Percentiles rank a stretch among this genome's conserved stretches.
Conservation (phyloP, 2,113 vertebrate species). For the Urocolius indicus region DNA sequence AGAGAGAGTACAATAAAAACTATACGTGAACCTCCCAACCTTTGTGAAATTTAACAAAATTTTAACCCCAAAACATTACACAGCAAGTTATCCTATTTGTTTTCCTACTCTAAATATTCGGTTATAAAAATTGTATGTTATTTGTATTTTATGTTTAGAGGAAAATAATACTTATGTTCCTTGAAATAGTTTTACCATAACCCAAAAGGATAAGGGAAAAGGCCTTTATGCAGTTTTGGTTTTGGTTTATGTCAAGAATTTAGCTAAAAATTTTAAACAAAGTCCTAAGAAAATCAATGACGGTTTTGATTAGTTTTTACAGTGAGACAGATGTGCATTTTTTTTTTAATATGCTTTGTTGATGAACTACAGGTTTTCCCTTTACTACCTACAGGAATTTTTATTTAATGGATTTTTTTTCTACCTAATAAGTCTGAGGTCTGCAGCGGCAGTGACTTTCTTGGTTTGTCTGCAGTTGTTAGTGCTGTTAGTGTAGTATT, state of each 20-base stretch:
- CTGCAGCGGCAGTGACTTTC: neutral
- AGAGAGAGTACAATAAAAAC: neutral
- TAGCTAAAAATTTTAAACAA: neutral
- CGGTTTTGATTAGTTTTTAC: neutral
- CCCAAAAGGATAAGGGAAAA: neutral
- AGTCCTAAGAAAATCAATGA: neutral
- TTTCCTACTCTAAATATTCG: neutral
- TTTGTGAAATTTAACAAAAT: neutral
- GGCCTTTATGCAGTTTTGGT: rapidly evolving
- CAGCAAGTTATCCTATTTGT: neutral
- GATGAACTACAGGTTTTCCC: rapidly evolving
- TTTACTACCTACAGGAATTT: neutral
- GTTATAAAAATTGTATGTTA: neutral
- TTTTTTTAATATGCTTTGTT: neutral
- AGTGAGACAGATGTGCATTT: neutral
- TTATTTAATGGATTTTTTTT: neutral
- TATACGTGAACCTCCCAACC: neutral
- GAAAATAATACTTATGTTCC: neutral
- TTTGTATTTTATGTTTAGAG: neutral
- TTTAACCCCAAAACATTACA: neutral
- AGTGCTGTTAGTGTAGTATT: neutral
- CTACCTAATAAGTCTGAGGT: neutral
- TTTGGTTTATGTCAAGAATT: neutral
- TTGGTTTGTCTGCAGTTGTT: neutral
- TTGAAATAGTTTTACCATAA: neutral